phyloP scores from a whole-genome alignment of 2,888 invertebrate species.

The Taphrorychus bicolor region DNA sequence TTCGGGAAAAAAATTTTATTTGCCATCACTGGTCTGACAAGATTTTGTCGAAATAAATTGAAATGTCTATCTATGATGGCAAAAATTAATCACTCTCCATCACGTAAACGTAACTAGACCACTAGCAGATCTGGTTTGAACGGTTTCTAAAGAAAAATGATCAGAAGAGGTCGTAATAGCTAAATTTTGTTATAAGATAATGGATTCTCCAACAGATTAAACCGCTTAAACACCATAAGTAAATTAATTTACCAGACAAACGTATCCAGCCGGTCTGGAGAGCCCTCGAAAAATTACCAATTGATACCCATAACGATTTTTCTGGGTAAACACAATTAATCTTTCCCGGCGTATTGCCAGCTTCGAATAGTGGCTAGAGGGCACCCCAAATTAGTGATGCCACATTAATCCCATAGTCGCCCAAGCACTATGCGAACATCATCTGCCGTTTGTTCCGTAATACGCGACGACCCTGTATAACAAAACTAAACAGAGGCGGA shows the following conservation, averaged over 20 bases:
- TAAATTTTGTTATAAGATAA: too few species aligned
- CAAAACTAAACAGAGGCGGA: constrained; percentile 11
- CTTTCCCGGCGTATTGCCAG: constrained; percentile 52
- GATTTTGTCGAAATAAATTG: not conserved
- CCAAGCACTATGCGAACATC: constrained; percentile 56
- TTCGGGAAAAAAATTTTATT: constrained; percentile 5
- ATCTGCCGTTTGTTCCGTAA: constrained; percentile 45
- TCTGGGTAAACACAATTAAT: constrained; percentile 54
- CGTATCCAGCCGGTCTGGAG: constrained; percentile 34
- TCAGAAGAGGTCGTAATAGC: too few species aligned
- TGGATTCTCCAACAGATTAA: constrained; percentile 14
- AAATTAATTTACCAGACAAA: constrained; percentile 42
- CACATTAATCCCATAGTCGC: constrained; percentile 61
- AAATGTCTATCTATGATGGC: not conserved
- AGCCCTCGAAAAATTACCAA: constrained; percentile 52
- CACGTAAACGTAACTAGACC: not conserved
- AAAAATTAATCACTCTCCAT: not conserved
- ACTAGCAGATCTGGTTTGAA: not conserved
- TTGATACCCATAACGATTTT: constrained; percentile 52
- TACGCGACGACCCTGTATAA: constrained; percentile 19
- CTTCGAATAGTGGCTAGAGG: constrained; percentile 48
- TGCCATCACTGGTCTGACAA: too few species aligned
- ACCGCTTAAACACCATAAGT: constrained; percentile 37
- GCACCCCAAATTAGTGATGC: constrained; percentile 61
- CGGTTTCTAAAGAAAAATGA: too few species aligned